These are phyloP conservation scores for Hypena proboscidalis DNA, from an alignment of 2,888 invertebrate species.

Conservation along the genomic window DNA sequence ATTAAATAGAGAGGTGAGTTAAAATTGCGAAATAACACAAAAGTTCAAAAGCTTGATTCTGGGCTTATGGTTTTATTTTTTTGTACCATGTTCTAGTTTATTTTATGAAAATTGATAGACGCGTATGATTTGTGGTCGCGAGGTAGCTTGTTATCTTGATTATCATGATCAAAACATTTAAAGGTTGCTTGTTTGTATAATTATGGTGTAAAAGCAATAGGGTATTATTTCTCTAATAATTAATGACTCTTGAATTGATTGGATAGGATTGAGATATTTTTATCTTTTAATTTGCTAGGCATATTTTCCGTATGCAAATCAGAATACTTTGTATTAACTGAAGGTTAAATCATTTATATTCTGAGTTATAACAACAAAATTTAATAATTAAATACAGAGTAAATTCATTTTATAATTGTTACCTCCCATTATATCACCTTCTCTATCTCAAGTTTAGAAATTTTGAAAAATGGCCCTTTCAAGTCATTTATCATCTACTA, in stretches of 20 bases:
- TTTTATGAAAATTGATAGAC: conserved; percentile 22
- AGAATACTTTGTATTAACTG: background rate
- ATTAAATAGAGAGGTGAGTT: conserved; percentile 86
- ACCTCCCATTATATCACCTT: too few relatives aligned
- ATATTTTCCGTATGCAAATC: background rate
- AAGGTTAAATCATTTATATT: too few relatives aligned
- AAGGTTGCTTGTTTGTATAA: conserved; percentile 6
- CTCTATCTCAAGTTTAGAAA: too few relatives aligned
- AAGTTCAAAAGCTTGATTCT: conserved; percentile 45
- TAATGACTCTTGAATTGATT: conserved; percentile 9
- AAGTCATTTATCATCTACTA: too few relatives aligned
- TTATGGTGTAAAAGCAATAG: conserved; percentile 9
- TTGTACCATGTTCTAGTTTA: conserved; percentile 28
- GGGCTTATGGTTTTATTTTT: conserved; percentile 47
- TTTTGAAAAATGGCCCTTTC: too few relatives aligned
- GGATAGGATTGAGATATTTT: conserved; percentile 1
- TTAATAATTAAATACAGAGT: too few relatives aligned
- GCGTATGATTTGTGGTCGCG: conserved; percentile 3
- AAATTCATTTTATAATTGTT: too few relatives aligned
- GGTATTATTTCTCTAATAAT: conserved; percentile 15
- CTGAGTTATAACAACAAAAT: too few relatives aligned
- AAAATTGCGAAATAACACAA: conserved; percentile 36
- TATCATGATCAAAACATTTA: background rate
- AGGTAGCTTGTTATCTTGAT: conserved; percentile 9
- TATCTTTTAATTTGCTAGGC: background rate